phyloP scores from a whole-genome alignment of 2,113 vertebrate species.

The Centrocercus urophasianus region DNA sequence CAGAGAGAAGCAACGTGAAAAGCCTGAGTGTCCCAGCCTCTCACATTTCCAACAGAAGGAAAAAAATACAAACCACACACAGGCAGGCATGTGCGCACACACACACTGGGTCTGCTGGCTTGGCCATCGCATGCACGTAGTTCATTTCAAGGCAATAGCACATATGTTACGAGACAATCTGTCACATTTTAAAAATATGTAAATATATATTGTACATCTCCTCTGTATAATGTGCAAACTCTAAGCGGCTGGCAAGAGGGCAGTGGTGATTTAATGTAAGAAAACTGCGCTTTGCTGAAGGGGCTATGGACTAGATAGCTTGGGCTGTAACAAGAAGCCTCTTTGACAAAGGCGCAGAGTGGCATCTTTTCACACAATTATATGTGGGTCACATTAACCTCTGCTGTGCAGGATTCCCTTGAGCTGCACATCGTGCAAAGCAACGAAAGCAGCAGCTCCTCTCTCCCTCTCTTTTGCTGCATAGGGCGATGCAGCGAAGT shows the following conservation, averaged over 20 bases:
- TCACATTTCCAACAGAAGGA: conserved; percentile 53
- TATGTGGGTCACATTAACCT: conserved; percentile 81
- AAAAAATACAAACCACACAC: background rate
- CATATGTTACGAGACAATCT: conserved; percentile 76
- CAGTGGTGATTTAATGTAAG: conserved; percentile 76
- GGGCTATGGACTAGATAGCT: conserved; percentile 61
- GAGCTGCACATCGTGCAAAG: background rate
- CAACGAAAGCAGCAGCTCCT: background rate
- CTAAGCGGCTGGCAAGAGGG: conserved; percentile 76
- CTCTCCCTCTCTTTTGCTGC: background rate
- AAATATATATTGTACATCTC: conserved; percentile 55
- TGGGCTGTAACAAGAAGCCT: conserved; percentile 61
- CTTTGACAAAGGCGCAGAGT: conserved; percentile 75
- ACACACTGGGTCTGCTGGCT: background rate
- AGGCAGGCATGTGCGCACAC: background rate
- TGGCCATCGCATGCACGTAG: conserved; percentile 24
- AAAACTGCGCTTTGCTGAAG: conserved; percentile 76
- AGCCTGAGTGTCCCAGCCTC: conserved; percentile 40
- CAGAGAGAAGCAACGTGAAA: conserved; percentile 46
- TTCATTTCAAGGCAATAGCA: conserved; percentile 59
- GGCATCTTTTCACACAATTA: conserved; percentile 77
- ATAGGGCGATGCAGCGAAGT: background rate
- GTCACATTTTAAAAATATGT: conserved; percentile 64
- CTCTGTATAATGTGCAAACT: conserved; percentile 69
- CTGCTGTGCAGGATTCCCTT: conserved; percentile 67